Evolutionary conservation across 2,797 vertebrate genomes (phyloP).

Genomic region (Gobionotothen gibberifrons): DNA sequence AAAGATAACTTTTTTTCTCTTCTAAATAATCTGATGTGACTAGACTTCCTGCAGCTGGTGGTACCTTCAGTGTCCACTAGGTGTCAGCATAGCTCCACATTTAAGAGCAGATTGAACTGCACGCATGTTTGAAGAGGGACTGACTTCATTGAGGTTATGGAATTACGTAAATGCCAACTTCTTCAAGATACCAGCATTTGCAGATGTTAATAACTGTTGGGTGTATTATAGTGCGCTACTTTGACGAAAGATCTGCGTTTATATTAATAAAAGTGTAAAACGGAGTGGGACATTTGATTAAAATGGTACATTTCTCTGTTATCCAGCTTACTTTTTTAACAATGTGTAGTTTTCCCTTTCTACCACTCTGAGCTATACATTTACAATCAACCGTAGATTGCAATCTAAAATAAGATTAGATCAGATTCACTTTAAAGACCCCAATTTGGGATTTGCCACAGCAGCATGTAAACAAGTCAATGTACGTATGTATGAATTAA

Average conservation of each 20-base stretch:
- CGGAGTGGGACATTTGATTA: not conserved
- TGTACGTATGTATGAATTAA: no score
- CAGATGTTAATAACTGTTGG: not conserved
- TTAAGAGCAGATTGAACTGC: conserved; percentile 14
- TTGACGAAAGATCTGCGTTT: not conserved
- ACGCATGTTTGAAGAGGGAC: not conserved
- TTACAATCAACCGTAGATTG: no score
- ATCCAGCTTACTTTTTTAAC: not conserved
- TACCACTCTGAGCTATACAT: no score
- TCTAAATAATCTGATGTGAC: no score
- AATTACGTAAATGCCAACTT: not conserved
- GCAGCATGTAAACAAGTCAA: no score
- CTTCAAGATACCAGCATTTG: not conserved
- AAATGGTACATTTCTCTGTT: not conserved
- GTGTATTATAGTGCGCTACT: not conserved
- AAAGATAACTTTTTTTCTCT: not conserved
- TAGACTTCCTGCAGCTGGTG: no score
- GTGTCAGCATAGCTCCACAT: conserved; percentile 58
- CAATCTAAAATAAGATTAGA: no score
- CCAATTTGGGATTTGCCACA: no score
- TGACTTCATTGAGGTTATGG: not conserved
- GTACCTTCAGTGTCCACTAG: conserved; percentile 64
- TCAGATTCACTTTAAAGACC: no score
- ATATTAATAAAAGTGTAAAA: not conserved
- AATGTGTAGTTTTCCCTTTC: not conserved